A percentile compares a stretch with the other conserved stretches of the same genome.
phyloP scores from a whole-genome alignment of 1,140 invertebrate species.

The Drosophila repletoides region DNA sequence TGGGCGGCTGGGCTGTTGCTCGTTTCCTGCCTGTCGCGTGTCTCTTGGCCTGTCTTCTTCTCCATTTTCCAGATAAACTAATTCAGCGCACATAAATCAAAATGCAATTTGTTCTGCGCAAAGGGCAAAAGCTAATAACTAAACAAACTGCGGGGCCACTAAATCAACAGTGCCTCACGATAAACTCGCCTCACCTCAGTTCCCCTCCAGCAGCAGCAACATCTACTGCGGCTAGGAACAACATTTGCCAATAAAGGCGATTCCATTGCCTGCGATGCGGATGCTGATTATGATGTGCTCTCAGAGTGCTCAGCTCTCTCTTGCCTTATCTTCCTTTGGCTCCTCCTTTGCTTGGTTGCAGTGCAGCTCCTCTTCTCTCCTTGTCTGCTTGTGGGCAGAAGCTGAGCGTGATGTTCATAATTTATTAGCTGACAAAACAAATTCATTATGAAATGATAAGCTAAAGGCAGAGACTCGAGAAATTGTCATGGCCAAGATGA shows the following conservation, averaged over 20 bases:
- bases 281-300: constrained; percentile 70
- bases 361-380: background rate
- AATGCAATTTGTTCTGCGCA: constrained; percentile 78
- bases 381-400: constrained; percentile 27
- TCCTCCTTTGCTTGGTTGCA: no score
- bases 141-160: constrained; percentile 77
- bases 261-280: constrained; percentile 13
- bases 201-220: constrained; percentile 7
- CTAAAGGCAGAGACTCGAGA: constrained; percentile 31
- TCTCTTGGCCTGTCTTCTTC: constrained; percentile 5
- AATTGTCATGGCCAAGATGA: constrained; percentile 61
- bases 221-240: constrained; percentile 23
- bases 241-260: constrained; percentile 51
- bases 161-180: constrained; percentile 71
- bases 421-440: constrained; percentile 81
- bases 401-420: constrained; percentile 70
- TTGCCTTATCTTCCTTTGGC: no score
- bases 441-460: constrained; percentile 80
- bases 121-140: constrained; percentile 78
- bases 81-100: constrained; percentile 71
- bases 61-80: constrained; percentile 57
- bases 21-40: constrained; percentile 52
- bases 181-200: no score
- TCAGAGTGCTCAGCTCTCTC: constrained; percentile 8
- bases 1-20: constrained; percentile 56